These are phyloP conservation scores for Ctenoplectra terminalis DNA, from an alignment of 1,140 invertebrate species.

Conservation along the genomic window DNA sequence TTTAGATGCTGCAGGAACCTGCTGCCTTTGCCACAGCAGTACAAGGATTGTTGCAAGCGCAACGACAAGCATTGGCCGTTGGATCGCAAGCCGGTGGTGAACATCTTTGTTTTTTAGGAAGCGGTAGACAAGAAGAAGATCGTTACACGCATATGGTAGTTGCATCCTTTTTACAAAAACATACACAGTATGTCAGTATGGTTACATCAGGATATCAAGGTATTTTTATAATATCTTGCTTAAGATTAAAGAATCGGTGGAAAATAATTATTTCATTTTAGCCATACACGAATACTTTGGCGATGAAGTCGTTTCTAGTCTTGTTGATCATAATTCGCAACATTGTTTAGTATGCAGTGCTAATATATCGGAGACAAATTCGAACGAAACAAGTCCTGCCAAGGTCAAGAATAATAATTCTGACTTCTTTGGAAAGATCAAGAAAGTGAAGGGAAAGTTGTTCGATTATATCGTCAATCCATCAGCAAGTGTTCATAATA, in stretches of 20 bases:
- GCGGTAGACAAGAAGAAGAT: constrained; percentile 97
- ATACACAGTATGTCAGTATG: constrained; percentile 95
- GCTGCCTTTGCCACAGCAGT: constrained; percentile 97
- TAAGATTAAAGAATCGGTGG: constrained; percentile 11
- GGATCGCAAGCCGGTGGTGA: constrained; percentile 96
- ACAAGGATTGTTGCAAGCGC: constrained; percentile 94
- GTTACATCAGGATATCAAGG: constrained; percentile 95
- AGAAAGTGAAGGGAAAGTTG: constrained; percentile 95
- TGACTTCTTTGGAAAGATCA: constrained; percentile 91
- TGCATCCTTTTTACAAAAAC: constrained; percentile 97
- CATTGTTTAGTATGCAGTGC: constrained; percentile 92
- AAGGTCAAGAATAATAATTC: constrained; percentile 81
- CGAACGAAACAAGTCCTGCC: constrained; percentile 76
- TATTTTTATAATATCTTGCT: constrained; percentile 57
- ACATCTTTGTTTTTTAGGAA: constrained; percentile 98
- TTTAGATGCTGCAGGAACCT: constrained; percentile 91
- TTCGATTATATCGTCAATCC: constrained; percentile 97
- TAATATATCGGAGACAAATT: constrained; percentile 82
- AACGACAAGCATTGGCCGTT: constrained; percentile 94
- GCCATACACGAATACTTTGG: constrained; percentile 94
- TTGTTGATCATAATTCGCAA: constrained; percentile 91
- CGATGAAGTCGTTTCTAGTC: constrained; percentile 89
- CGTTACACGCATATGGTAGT: constrained; percentile 99
- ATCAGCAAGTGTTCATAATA: constrained; percentile 83
- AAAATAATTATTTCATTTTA: constrained; percentile 55